Base-by-base conservation (phyloP, 2,888 invertebrate species). In the Agrilus mali region DNA sequence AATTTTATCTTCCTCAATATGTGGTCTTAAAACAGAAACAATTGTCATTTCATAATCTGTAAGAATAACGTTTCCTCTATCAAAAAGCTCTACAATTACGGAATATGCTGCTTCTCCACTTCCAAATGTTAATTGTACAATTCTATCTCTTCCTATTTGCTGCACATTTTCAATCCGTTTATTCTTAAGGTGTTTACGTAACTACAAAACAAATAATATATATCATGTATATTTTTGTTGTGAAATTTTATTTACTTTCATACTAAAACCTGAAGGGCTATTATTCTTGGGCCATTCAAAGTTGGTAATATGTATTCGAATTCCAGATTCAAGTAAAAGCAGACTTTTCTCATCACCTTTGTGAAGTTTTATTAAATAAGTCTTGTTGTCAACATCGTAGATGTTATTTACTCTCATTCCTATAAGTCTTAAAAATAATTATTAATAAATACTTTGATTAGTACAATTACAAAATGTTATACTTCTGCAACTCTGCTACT, bases 281-380 rank as follows among this genome's bases (percentile, higher is more conserved):
- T 82, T 77, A 74, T 93, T 94, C 69, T 98, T 98, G 0, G 97
- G 96, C 97, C 98, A 98, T 62, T 97, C 96, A 69, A 92, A 98
- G 33, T 78, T 84, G 10, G 98, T 98, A 5, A 83, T 83, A 61
- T 98, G 98, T 47, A 98, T 82, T 46, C 96, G 73, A 53, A 80
- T 86, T 0, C 95, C 98, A 0, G 96, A 97, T 70, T 99, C 98
- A 31, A 98, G 66, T 7, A 99, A 67, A 27, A 98, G 69, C 8
- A 95, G 78, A 41, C 75, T 75, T 70, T 98, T 98, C 57, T 86
- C 81, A 60, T 94, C 93, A 0, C 82, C 82, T 48, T 86, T 78
- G 63, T 84, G 87, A 33, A 90, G 69, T 39, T 84, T 81, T 51
- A 98, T 86, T 36, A 98, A 75, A 66, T 97, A 99, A 0, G 95